phyloP scores from a whole-genome alignment of 2,888 invertebrate species.

The Uropetala carovei region DNA sequence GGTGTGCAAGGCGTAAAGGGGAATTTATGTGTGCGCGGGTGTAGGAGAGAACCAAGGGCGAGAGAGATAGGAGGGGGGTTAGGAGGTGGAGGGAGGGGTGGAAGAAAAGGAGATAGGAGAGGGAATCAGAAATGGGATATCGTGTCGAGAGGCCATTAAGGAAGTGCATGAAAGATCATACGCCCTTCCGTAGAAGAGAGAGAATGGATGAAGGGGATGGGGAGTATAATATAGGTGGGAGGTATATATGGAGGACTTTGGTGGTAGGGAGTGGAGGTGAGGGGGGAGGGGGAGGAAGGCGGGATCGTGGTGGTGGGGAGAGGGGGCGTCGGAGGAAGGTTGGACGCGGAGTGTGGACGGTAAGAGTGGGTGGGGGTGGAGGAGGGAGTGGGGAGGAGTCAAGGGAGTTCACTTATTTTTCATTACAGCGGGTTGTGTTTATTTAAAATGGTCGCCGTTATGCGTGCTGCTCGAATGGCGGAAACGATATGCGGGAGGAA shows the following conservation, averaged over 20 bases:
- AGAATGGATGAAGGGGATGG: background rate
- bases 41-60: constrained; percentile 7
- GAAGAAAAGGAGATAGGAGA: background rate
- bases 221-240: background rate
- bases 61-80: background rate
- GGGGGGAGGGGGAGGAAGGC: background rate
- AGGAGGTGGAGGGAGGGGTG: background rate
- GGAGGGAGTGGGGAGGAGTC: constrained; percentile 28
- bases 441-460: constrained; percentile 41
- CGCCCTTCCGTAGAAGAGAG: constrained; percentile 52
- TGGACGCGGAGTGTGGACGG: background rate
- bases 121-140: constrained; percentile 63
- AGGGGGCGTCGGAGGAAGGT: background rate
- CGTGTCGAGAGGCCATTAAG: constrained; percentile 62
- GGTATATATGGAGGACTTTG: background rate
- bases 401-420: constrained; percentile 20
- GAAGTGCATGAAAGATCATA: constrained; percentile 64
- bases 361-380: background rate
- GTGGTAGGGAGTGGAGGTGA: background rate
- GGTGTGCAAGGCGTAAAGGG: constrained; percentile 9
- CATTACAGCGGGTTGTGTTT: background rate
- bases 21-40: constrained; percentile 16
- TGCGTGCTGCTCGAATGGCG: background rate
- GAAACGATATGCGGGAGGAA: background rate
- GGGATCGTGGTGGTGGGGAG: background rate